Percentiles rank a stretch among this genome's conserved stretches.
Conservation (phyloP, 2,113 vertebrate genomes). For the Paedocypris sp. region DNA sequence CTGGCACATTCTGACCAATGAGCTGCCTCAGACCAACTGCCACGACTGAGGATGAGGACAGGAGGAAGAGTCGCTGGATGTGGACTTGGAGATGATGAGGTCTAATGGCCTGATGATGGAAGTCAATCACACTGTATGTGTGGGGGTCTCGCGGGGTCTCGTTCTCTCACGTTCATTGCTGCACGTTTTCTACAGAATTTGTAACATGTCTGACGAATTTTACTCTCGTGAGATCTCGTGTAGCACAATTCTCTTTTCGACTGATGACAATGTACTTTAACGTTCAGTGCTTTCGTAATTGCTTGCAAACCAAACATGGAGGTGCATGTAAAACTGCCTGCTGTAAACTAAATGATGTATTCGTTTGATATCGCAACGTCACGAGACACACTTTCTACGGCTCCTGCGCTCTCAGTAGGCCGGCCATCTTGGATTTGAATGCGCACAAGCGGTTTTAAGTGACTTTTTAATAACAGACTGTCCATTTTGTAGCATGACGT, state of each 20-base stretch:
- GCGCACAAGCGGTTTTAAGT: neutral
- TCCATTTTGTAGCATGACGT: slow-evolving; percentile 57
- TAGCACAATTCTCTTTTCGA: slow-evolving; percentile 24
- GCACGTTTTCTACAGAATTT: slow-evolving; percentile 35
- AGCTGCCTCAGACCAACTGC: slow-evolving; percentile 61
- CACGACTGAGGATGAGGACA: slow-evolving; percentile 44
- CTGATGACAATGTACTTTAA: slow-evolving; percentile 9
- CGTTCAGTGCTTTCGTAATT: slow-evolving; percentile 16
- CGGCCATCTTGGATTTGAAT: neutral
- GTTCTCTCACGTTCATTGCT: slow-evolving; percentile 11
- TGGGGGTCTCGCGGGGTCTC: no score
- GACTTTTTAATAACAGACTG: slow-evolving; percentile 31
- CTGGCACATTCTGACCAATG: slow-evolving; percentile 77
- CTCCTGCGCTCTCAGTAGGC: neutral
- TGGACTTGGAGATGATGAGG: slow-evolving; percentile 4
- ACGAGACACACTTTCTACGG: neutral
- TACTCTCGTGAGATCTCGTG: slow-evolving; percentile 19
- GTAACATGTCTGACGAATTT: slow-evolving; percentile 13
- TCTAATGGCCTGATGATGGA: slow-evolving; percentile 3
- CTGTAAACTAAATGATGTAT: slow-evolving; percentile 4
- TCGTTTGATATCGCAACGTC: neutral
- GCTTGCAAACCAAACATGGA: slow-evolving; percentile 6
- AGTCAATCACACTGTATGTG: slow-evolving; percentile 11
- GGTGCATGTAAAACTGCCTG: slow-evolving; percentile 22
- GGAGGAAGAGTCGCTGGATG: slow-evolving; percentile 3